These are phyloP conservation scores for Spondyliosoma cantharus DNA, from an alignment of 2,797 vertebrate species.

Conservation along the genomic window DNA sequence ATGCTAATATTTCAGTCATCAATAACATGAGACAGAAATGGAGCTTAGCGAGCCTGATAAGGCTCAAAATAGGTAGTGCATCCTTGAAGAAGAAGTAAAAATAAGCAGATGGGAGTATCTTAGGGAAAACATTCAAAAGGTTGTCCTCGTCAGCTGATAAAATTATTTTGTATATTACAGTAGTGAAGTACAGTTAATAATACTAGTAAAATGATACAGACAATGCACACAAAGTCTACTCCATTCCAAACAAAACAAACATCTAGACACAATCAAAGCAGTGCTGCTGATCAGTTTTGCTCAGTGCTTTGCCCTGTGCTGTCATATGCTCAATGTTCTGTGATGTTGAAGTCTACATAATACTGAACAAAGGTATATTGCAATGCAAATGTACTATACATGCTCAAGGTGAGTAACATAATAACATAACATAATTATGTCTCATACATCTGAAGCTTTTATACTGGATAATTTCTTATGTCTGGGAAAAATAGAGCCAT, in stretches of 20 bases:
- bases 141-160: not conserved
- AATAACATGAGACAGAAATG: not conserved
- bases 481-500: slow-evolving; percentile 1
- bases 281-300: slow-evolving; percentile 12
- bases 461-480: not conserved
- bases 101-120: not conserved
- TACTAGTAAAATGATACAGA: slow-evolving; percentile 3
- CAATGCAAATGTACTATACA: slow-evolving; percentile 15
- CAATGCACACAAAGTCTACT: not conserved
- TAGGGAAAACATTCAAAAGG: too few relatives aligned
- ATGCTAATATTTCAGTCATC: not conserved
- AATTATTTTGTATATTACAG: too few relatives aligned
- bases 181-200: not conserved
- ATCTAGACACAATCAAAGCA: slow-evolving; percentile 35
- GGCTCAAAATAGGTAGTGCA: not conserved
- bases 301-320: slow-evolving; percentile 32
- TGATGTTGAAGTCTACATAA: slow-evolving; percentile 20
- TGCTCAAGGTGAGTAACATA: not conserved
- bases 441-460: slow-evolving; percentile 14
- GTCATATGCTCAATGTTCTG: slow-evolving; percentile 37
- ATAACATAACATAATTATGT: not conserved
- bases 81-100: slow-evolving; percentile 2
- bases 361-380: slow-evolving; percentile 32
- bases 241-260: not conserved
- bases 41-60: not conserved